Evolutionary conservation across 92 coral and sea anemone species (phyloP).

Genomic region (Parazoanthus swiftii): DNA sequence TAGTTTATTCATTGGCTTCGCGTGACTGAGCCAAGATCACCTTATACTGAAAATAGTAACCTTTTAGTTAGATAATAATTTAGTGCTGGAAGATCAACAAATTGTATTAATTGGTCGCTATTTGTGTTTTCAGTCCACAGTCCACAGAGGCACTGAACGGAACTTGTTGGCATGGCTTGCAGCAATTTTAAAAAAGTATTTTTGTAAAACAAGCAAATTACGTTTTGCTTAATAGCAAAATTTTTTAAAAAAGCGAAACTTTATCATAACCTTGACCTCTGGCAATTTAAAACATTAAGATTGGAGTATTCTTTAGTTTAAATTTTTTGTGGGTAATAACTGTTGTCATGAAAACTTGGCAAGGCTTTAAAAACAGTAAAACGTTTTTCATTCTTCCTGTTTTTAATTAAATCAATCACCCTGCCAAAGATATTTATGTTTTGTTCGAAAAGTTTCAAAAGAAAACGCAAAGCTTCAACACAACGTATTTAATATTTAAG

Average conservation of each 20-base stretch:
- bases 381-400: too few relatives aligned
- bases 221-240: too few relatives aligned
- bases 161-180: not conserved
- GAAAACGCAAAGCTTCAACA: not conserved
- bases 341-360: conserved; percentile 11
- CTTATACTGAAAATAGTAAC: too few relatives aligned
- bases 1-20: not conserved
- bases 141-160: not conserved
- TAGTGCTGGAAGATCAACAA: not conserved
- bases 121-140: not conserved
- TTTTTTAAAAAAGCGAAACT: not conserved
- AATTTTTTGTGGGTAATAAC: not conserved
- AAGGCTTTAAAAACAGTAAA: too few relatives aligned
- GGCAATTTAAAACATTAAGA: not conserved
- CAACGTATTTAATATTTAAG: too few relatives aligned
- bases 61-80: not conserved
- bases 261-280: not conserved
- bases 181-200: too few relatives aligned
- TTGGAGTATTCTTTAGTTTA: not conserved
- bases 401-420: not conserved
- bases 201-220: too few relatives aligned
- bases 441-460: not conserved
- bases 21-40: not conserved
- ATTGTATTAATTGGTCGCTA: not conserved
- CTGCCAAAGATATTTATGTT: not conserved